These are phyloP conservation scores for Diplosoma virens DNA, from an alignment of 23 tunicate species.

Conservation along the genomic window DNA sequence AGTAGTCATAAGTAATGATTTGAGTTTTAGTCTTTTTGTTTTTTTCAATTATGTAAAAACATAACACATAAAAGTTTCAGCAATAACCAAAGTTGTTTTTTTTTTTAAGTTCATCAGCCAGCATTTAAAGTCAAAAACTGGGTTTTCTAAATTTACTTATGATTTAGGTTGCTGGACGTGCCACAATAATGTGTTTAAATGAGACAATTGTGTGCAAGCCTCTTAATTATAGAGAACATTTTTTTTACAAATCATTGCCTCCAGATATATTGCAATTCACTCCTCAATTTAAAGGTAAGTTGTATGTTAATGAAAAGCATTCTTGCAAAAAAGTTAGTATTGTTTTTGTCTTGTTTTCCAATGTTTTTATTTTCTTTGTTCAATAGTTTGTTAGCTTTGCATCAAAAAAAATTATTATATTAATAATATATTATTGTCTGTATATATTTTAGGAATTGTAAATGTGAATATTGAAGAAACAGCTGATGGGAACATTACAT, in stretches of 20 bases:
- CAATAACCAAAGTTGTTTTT: too few relatives aligned
- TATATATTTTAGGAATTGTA: conserved; percentile 56
- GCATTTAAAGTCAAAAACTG: too few relatives aligned
- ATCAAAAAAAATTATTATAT: not conserved
- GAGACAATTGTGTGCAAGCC: conserved; percentile 98
- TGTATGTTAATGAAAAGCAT: not conserved
- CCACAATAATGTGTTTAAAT: conserved; percentile 95
- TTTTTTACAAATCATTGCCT: conserved; percentile 94
- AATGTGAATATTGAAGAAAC: conserved; percentile 92
- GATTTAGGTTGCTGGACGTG: conserved; percentile 92
- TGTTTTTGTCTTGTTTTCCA: not conserved
- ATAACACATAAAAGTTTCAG: too few relatives aligned
- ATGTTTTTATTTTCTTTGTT: not conserved
- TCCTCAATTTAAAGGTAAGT: conserved; percentile 86
- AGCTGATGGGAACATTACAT: conserved; percentile 61
- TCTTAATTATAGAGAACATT: conserved; percentile 82
- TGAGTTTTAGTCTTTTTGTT: too few relatives aligned
- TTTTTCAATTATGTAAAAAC: too few relatives aligned
- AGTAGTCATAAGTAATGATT: too few relatives aligned
- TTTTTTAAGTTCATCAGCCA: too few relatives aligned
- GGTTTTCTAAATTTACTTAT: too few relatives aligned
- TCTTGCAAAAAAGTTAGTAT: not conserved
- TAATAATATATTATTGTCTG: not conserved
- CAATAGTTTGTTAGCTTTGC: not conserved
- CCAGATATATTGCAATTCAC: conserved; percentile 79